These are phyloP conservation scores for Papilio protenor DNA, from an alignment of 2,888 invertebrate species.

Conservation along the genomic window DNA sequence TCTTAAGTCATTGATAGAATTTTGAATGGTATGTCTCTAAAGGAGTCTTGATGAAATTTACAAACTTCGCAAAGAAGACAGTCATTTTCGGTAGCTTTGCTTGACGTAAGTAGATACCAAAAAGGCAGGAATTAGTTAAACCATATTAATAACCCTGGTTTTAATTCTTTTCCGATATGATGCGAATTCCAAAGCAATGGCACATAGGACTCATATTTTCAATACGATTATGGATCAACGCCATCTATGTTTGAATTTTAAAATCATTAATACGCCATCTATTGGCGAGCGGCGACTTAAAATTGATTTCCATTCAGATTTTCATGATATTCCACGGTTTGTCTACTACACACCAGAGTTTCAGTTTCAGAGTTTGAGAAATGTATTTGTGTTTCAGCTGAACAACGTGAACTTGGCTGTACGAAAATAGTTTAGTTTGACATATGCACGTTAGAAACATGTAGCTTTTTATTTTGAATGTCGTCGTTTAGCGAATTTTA, in stretches of 20 bases:
- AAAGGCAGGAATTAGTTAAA: neutral
- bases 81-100: neutral
- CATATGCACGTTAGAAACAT: conserved; percentile 80
- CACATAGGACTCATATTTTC: neutral
- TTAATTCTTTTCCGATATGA: neutral
- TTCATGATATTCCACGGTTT: conserved; percentile 46
- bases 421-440: conserved; percentile 82
- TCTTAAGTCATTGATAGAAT: neutral
- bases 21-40: neutral
- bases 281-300: neutral
- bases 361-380: conserved; percentile 50
- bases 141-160: neutral
- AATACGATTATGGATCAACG: neutral
- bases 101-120: neutral
- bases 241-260: neutral
- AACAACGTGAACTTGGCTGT: conserved; percentile 79
- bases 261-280: conserved; percentile 60
- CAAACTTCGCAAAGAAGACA: neutral
- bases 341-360: conserved; percentile 47
- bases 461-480: conserved; percentile 80
- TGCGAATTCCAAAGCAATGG: neutral
- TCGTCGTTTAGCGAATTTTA: conserved; percentile 69
- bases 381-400: conserved; percentile 66
- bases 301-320: conserved; percentile 43
- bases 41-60: neutral